Evolutionary conservation across 2,797 vertebrate genomes (phyloP).

Genomic region (Chaenodraco wilsoni): DNA sequence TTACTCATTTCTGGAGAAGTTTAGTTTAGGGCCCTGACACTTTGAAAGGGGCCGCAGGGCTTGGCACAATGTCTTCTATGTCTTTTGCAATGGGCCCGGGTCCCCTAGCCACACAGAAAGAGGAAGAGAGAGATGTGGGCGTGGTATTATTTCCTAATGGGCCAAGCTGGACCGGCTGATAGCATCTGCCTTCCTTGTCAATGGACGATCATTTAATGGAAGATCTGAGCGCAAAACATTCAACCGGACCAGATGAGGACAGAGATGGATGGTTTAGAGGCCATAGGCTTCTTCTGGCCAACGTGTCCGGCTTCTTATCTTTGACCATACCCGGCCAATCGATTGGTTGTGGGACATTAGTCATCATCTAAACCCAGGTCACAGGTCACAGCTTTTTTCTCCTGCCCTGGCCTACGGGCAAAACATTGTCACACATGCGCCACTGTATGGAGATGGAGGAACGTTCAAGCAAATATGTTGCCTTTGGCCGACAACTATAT

Average conservation of each 20-base stretch:
- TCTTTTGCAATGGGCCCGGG: slow-evolving; percentile 58
- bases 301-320: slow-evolving; percentile 88
- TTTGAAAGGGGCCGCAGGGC: slow-evolving; percentile 64
- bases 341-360: slow-evolving; percentile 93
- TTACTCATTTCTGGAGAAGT: slow-evolving; percentile 81
- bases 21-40: slow-evolving; percentile 74
- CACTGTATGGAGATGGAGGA: slow-evolving; percentile 65
- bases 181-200: slow-evolving; percentile 90
- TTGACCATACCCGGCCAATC: slow-evolving; percentile 88
- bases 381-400: slow-evolving; percentile 67
- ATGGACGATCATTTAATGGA: slow-evolving; percentile 81
- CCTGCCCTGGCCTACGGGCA: slow-evolving; percentile 34
- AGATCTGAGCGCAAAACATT: slow-evolving; percentile 79
- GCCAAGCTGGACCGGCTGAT: slow-evolving; percentile 78
- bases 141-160: slow-evolving; percentile 69
- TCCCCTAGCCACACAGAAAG: slow-evolving; percentile 49
- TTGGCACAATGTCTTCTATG: slow-evolving; percentile 72
- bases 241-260: slow-evolving; percentile 83
- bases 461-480: slow-evolving; percentile 26
- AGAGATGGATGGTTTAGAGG: slow-evolving; percentile 92
- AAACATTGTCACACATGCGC: slow-evolving; percentile 58
- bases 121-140: slow-evolving; percentile 62
- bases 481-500: slow-evolving; percentile 1
- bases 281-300: slow-evolving; percentile 86
- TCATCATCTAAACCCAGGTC: slow-evolving; percentile 78